Percentiles rank a stretch among this genome's conserved stretches.
phyloP scores from a whole-genome alignment of 2,113 vertebrate species.

The Xenus cinereus region DNA sequence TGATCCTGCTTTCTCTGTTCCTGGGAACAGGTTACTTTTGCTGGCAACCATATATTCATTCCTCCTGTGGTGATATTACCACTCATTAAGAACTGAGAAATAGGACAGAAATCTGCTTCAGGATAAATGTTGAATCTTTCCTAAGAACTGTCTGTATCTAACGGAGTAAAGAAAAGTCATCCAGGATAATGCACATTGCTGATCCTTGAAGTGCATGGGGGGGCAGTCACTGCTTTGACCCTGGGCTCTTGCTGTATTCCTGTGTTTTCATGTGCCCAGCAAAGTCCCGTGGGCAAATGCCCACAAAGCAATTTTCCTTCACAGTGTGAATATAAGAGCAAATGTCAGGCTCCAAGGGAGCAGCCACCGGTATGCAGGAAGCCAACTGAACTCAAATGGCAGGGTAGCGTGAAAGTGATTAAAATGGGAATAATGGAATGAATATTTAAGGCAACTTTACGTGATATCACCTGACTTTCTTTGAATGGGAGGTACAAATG shows the following conservation, averaged over 20 bases:
- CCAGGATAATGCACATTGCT: not conserved
- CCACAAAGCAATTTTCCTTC: not conserved
- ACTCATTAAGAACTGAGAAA: not conserved
- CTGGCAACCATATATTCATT: not conserved
- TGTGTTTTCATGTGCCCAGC: not conserved
- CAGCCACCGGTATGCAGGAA: not conserved
- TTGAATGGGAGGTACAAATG: not conserved
- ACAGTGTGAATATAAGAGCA: not conserved
- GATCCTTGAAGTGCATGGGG: not conserved
- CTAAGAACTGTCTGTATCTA: not conserved
- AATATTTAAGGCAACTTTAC: not conserved
- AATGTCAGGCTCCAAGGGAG: not conserved
- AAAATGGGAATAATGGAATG: not conserved
- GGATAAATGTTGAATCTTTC: not conserved
- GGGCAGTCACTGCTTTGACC: not conserved
- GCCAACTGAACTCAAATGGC: not conserved
- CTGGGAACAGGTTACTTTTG: not conserved
- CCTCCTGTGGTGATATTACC: not conserved
- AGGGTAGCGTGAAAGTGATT: not conserved
- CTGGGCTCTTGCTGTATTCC: not conserved
- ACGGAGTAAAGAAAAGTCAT: not conserved
- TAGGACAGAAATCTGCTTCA: not conserved
- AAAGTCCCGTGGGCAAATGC: not conserved
- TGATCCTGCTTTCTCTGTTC: not conserved
- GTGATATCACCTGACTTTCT: not conserved